Evolutionary conservation across 1,140 invertebrate genomes (phyloP).

Genomic region (Papilio aristodemus): DNA sequence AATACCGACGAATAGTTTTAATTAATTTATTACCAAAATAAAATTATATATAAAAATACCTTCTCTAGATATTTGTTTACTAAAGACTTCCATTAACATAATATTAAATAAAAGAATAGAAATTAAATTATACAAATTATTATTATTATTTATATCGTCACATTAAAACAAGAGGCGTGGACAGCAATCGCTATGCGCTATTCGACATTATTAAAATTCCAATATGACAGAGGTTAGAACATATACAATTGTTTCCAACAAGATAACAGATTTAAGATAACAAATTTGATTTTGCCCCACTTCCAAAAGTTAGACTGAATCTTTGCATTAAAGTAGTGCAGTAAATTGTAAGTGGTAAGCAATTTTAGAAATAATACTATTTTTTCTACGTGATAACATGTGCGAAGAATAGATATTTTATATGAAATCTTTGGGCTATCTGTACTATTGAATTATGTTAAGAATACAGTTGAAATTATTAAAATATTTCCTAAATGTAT

Average conservation of each 20-base stretch:
- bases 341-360: too few species aligned
- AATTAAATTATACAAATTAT: too few species aligned
- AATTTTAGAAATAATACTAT: too few species aligned
- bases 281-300: neutral
- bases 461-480: too few species aligned
- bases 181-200: neutral
- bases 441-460: too few species aligned
- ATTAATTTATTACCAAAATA: too few species aligned
- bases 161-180: neutral
- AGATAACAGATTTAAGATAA: neutral
- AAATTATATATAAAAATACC: neutral
- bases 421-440: too few species aligned
- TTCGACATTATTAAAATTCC: neutral
- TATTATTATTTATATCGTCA: neutral
- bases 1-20: too few species aligned
- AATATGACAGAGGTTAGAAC: constrained; percentile 4
- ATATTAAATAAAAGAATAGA: too few species aligned
- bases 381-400: too few species aligned
- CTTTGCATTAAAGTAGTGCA: neutral
- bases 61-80: neutral
- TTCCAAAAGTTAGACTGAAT: neutral
- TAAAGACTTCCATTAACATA: too few species aligned
- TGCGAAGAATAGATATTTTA: neutral
- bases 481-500: too few species aligned
- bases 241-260: neutral